Conservation (phyloP, 1,140 invertebrate species). For the Lepidurus packardi region DNA sequence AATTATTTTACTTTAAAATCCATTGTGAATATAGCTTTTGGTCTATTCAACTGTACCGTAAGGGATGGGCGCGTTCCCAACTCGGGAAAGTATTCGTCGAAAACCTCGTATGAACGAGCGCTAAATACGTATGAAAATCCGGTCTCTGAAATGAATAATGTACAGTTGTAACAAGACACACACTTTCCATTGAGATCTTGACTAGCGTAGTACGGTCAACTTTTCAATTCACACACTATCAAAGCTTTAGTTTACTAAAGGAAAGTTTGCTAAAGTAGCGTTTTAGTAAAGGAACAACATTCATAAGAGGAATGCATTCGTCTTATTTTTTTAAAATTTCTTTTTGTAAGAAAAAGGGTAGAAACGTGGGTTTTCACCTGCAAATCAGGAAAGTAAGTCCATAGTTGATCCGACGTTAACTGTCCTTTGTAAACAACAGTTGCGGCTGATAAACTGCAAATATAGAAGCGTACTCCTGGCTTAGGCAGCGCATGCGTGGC, state of each 20-base stretch:
- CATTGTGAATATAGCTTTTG: not conserved
- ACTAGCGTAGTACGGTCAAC: no score
- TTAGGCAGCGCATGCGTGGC: constrained; percentile 80
- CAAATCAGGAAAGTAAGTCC: constrained; percentile 72
- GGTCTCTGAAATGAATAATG: constrained; percentile 50
- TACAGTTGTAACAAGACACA: not conserved
- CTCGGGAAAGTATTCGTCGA: constrained; percentile 98
- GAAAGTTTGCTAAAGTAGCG: no score
- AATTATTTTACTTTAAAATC: constrained; percentile 32
- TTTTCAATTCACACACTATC: no score
- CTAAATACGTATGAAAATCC: constrained; percentile 86
- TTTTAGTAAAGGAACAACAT: no score
- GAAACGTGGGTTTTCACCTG: constrained; percentile 44
- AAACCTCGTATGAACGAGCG: constrained; percentile 93
- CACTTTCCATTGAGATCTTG: no score
- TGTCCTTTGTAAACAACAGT: constrained; percentile 97
- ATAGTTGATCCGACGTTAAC: constrained; percentile 91
- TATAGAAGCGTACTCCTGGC: constrained; percentile 84
- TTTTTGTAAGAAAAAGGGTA: not conserved
- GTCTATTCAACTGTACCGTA: constrained; percentile 59
- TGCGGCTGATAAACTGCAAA: constrained; percentile 85
- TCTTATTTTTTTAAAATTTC: not conserved
- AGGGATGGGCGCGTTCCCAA: constrained; percentile 98
- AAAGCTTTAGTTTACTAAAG: no score
- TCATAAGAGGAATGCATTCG: not conserved